phyloP scores from a whole-genome alignment of 2,888 invertebrate genomes.

The Craniophora ligustri region DNA sequence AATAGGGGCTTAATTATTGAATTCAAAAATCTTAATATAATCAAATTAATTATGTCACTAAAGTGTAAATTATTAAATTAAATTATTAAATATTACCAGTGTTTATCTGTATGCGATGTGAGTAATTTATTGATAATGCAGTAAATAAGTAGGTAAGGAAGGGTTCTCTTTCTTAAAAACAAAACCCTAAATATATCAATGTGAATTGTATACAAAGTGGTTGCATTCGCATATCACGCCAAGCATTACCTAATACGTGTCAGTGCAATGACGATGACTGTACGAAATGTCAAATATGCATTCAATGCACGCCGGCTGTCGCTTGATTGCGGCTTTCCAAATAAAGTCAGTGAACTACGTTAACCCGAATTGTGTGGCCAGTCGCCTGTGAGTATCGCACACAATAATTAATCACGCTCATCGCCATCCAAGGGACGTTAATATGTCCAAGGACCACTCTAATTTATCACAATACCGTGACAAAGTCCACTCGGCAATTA shows the following conservation, averaged over 20 bases:
- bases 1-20: too few species aligned
- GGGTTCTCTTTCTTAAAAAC: neutral
- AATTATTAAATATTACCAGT: too few species aligned
- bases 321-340: conserved; percentile 48
- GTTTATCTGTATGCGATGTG: too few species aligned
- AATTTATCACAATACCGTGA: conserved; percentile 79
- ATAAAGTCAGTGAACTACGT: conserved; percentile 79
- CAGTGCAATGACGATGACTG: conserved; percentile 25
- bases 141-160: neutral
- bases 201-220: conserved; percentile 19
- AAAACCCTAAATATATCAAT: conserved; percentile 12
- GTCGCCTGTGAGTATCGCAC: conserved; percentile 69
- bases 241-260: conserved; percentile 40
- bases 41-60: too few species aligned
- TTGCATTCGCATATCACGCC: conserved; percentile 30
- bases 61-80: too few species aligned
- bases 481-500: conserved; percentile 73
- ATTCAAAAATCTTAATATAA: too few species aligned
- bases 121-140: too few species aligned
- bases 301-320: conserved; percentile 51
- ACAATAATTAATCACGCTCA: conserved; percentile 82
- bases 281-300: conserved; percentile 45
- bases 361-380: conserved; percentile 78
- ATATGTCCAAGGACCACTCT: conserved; percentile 79
- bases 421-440: conserved; percentile 75